Evolutionary conservation across 2,888 invertebrate genomes (phyloP).

Genomic region (Campaea margaritaria): DNA sequence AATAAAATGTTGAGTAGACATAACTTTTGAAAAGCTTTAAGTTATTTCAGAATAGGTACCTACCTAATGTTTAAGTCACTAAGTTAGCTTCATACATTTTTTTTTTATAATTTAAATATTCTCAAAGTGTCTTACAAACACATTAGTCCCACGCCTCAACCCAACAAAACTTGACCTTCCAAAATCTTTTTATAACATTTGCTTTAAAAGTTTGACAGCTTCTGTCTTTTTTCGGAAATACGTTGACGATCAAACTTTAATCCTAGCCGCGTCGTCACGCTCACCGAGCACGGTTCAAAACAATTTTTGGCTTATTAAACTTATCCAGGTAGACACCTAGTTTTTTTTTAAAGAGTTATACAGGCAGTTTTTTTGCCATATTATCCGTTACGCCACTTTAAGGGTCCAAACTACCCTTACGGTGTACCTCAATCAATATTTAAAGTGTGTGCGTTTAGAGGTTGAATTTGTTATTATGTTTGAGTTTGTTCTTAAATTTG

Average conservation of each 20-base stretch:
- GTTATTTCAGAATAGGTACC: too few species aligned
- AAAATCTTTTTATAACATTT: background rate
- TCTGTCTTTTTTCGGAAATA: conserved; percentile 47
- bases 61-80: too few species aligned
- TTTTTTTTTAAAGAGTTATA: conserved; percentile 35
- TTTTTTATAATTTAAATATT: background rate
- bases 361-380: conserved; percentile 29
- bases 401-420: conserved; percentile 43
- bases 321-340: conserved; percentile 66
- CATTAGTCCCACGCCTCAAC: too few species aligned
- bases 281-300: conserved; percentile 77
- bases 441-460: conserved; percentile 50
- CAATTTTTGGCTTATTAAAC: conserved; percentile 83
- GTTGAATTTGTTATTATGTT: conserved; percentile 42
- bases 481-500: conserved; percentile 10
- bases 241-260: conserved; percentile 68
- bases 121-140: background rate
- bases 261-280: conserved; percentile 81
- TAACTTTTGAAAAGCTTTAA: too few species aligned
- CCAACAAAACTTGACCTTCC: too few species aligned
- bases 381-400: conserved; percentile 49
- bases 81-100: too few species aligned
- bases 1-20: too few species aligned
- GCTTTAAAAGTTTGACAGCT: conserved; percentile 61
- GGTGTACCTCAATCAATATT: conserved; percentile 68